Base-by-base conservation (phyloP, 1,140 invertebrate species). In the Diorhabda sublineata region DNA sequence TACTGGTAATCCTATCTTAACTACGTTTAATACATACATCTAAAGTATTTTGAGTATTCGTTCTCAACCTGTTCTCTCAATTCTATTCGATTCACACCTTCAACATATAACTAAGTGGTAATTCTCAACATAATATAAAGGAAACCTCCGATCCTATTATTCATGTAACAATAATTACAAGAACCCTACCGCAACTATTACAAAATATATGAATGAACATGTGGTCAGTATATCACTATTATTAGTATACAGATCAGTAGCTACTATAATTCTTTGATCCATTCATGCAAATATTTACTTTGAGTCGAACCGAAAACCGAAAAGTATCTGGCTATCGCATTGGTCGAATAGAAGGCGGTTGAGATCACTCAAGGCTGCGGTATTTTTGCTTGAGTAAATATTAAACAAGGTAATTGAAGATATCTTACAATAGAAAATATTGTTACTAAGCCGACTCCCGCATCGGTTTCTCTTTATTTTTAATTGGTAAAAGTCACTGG, bases 381-480 rank as follows among this genome's bases (percentile, higher is more conserved):
- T n/a, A 52, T 52, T 52, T 52, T 3, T 52, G 47, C 47, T 52
- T 52, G 47, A n/a, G 47, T 52, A 52, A 52, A 52, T 4, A 52
- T 52, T n/a, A 52, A 52, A 52, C 47, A 52, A 52, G 47, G 47
- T 52, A 52, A 52, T 52, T 52, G 47, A 52, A 52, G 47, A n/a
- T 52, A 52, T 52, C 26, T 26, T 26, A 52, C n/a, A 52, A 52
- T 52, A 52, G 47, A 4, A 52, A 52, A 52, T 52, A 52, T 52
- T 52, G 47, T 52, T 52, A 52, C 6, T 52, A 52, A 52, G n/a
- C n/a, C 2, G 47, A 8, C 6, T 52, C 6, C 47, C n/a, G 47
- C 4, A n/a, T 4, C n/a, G 47, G 47, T 52, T 52, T 52, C 47
- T n/a, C 26, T 26, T 26, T 26, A 26, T 26, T 26, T 26, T 26